Evolutionary conservation across 2,797 vertebrate species (phyloP), one percentile per base, ranked within the genome.

Genomic region (Octomys mimax): DNA sequence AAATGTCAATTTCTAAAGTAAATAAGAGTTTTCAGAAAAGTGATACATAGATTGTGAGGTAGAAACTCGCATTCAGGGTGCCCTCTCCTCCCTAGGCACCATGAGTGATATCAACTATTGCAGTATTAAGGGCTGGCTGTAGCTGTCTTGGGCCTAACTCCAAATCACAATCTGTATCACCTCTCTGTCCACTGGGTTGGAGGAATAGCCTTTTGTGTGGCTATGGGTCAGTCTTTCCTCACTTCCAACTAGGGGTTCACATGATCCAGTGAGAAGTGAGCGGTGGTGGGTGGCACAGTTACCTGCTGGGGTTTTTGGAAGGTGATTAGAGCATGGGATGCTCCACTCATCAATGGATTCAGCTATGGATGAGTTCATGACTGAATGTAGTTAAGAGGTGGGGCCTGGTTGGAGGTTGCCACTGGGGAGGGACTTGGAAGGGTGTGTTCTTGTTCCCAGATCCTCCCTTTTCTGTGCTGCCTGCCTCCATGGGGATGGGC

Each of bases 91-190:
- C 9, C 31, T 0, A 10, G 31, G 24, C 33, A 26, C 1, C 4
- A 1, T 33, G 8, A 31, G 46, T 33, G 49, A 54, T 31, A 33
- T 0, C 16, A 33, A 57, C 33, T 70, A 36, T 8, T 70, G 18
- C 7, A 70, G 66, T 5, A 16, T n/a, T n/a, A 68, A 68, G 66
- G 66, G 66, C 66, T n/a, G 16, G 33, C 66, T 19, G 6, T n/a
- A 68, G 8, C 28, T 46, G 1, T 28, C 28, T 5, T 0, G 0
- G 16, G 36, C 28, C 33, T 0, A 5, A 4, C 28, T 19, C 54
- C 1, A 6, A 0, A 0, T 61, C 24, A 4, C 4, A 1, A 3
- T 6, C 61, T 49, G 2, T 7, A 2, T 12, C 26, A 2, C 12
- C 2, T 18, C 19, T 75, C 12, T 33, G 10, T 54, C 18, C 0